Evolutionary conservation across 2,888 invertebrate species (phyloP).

Genomic region (Lepidocyrtinus sp.): DNA sequence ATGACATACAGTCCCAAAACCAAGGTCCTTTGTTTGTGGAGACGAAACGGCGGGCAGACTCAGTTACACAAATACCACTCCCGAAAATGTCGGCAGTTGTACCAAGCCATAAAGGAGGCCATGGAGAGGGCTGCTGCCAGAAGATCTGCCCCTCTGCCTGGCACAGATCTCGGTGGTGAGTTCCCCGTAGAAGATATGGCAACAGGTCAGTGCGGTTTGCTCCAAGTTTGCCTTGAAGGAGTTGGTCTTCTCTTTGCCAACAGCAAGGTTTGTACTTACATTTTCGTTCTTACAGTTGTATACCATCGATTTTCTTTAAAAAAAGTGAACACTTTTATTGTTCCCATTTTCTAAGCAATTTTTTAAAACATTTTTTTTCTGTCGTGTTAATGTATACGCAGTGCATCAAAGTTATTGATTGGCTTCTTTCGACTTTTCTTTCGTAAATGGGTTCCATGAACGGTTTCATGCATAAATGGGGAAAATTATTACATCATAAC

Average conservation of each 20-base stretch:
- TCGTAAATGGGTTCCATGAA: no score
- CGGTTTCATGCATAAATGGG: no score
- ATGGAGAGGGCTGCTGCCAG: slow-evolving; percentile 89
- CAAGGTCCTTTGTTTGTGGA: slow-evolving; percentile 96
- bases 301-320: no score
- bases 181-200: slow-evolving; percentile 99
- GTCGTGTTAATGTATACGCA: neutral
- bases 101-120: slow-evolving; percentile 98
- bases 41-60: slow-evolving; percentile 93
- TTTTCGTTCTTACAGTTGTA: neutral
- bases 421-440: slow-evolving; percentile 2
- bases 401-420: neutral
- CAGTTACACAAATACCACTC: slow-evolving; percentile 99
- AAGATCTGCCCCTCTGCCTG: slow-evolving; percentile 83
- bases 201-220: slow-evolving; percentile 96
- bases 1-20: slow-evolving; percentile 99
- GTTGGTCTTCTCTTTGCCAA: slow-evolving; percentile 98
- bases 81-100: slow-evolving; percentile 83
- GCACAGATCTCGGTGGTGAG: slow-evolving; percentile 90
- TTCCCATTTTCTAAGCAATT: neutral
- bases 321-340: neutral
- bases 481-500: no score
- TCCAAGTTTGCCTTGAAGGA: slow-evolving; percentile 99
- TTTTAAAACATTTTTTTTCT: neutral
- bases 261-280: slow-evolving; percentile 88